Base-by-base conservation (phyloP, 2,113 vertebrate genomes). In the Labeo rohita region DNA sequence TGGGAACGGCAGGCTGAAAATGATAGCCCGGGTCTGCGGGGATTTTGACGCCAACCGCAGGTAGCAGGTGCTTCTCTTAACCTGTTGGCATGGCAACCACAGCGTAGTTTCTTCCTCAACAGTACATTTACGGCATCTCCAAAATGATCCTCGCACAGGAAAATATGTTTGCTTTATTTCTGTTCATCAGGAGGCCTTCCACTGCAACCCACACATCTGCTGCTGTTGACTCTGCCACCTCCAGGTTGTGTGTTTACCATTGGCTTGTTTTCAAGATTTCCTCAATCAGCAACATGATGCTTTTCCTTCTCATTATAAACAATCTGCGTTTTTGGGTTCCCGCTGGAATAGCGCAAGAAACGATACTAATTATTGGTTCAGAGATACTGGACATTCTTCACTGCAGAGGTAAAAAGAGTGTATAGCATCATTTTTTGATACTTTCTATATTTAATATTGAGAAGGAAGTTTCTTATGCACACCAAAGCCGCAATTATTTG, bases 21-120 rank as follows among this genome's bases (percentile, higher is more conserved):
- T 75, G 80, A 86, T 84, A 84, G 56, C 52, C 75, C 6, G 13
- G 18, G 74, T 86, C 87, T 72, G 49, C 43, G 0, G 84, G 80
- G 85, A 86, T 84, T 88, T 61, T 39, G 43, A 74, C 45, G 61
- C 39, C 36, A 39, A 72, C 80, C 47, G 54, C 77, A 86, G 82
- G 87, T 84, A 86, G 72, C 80, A 74, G 28, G 66, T 84, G 75
- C 81, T 86, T 83, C 75, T 74, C 13, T 56, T 77, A 81, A 80
- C 80, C 56, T 68, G 83, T 88, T 86, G 84, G 86, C 89, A 89
- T 89, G 72, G 81, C 86, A 89, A 89, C 86, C 43, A 21, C 28
- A 70, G 80, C n/a, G 21, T 61, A 23, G 36, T 21, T 65, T 83
- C 50, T 56, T 70, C 72, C 65, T 49, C 39, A 45, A 45, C 81